Conservation (phyloP, 2,113 vertebrate genomes). For the Nymphicus hollandicus region DNA sequence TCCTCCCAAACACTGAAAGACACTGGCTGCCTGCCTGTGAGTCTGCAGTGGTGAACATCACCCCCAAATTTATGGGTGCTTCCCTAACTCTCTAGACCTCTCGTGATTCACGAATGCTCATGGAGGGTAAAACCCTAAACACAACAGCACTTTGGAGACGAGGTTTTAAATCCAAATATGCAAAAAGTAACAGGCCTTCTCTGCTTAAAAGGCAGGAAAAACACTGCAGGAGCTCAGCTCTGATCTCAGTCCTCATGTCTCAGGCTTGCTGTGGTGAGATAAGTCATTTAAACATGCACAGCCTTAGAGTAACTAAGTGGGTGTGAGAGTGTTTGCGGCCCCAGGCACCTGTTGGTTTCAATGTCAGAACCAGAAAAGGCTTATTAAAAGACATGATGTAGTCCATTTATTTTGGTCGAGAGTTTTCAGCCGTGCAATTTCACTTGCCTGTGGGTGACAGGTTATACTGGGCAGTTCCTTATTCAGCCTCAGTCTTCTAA, state of each 20-base stretch:
- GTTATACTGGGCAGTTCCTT: not conserved
- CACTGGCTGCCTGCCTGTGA: not conserved
- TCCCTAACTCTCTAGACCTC: not conserved
- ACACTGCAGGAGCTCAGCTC: not conserved
- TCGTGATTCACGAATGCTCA: not conserved
- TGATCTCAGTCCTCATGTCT: not conserved
- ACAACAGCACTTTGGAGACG: fast-evolving
- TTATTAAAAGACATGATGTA: not conserved
- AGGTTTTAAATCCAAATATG: not conserved
- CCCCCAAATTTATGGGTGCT: not conserved
- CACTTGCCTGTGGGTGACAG: constrained; percentile 3
- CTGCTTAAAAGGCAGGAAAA: not conserved
- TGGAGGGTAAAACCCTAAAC: not conserved
- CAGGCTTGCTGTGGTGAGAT: not conserved
- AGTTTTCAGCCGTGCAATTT: not conserved
- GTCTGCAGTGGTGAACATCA: not conserved
- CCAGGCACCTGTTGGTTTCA: constrained; percentile 29
- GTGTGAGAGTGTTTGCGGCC: not conserved
- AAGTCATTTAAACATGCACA: not conserved
- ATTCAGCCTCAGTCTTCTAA: not conserved
- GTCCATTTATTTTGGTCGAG: not conserved
- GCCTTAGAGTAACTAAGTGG: not conserved
- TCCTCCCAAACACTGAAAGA: not conserved
- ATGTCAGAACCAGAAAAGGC: not conserved
- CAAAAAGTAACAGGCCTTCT: not conserved